Conservation (phyloP, 1,140 invertebrate species). For the Ylistrum balloti region DNA sequence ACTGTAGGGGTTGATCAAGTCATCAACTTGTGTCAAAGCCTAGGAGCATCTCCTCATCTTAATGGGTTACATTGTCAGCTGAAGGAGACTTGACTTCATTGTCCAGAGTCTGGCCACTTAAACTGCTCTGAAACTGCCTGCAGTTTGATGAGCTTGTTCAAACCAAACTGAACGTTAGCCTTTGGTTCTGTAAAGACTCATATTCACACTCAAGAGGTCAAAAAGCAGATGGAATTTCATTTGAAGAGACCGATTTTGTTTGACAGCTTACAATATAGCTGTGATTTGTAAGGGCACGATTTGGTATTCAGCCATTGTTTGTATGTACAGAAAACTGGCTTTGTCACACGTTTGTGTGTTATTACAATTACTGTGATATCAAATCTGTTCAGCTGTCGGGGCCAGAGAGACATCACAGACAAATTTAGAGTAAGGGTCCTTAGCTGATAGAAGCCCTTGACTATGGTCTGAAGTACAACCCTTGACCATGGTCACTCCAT, state of each 20-base stretch:
- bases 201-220: background rate
- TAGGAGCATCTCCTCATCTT: background rate
- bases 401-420: background rate
- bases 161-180: background rate
- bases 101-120: background rate
- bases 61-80: slow-evolving; percentile 10
- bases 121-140: background rate
- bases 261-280: background rate
- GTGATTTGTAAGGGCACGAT: background rate
- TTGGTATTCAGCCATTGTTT: background rate
- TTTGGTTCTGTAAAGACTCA: background rate
- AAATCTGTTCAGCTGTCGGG: background rate
- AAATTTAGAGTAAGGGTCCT: background rate
- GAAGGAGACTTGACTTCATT: slow-evolving; percentile 6
- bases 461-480: background rate
- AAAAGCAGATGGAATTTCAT: background rate
- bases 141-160: background rate
- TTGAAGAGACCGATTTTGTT: slow-evolving; percentile 4
- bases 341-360: background rate
- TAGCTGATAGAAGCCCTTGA: no score
- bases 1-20: background rate
- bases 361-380: background rate
- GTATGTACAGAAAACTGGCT: background rate
- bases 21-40: background rate
- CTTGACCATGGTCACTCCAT: background rate